These are phyloP conservation scores for Aleiodes leptofemur DNA, from an alignment of 2,888 invertebrate genomes.

Conservation along the genomic window DNA sequence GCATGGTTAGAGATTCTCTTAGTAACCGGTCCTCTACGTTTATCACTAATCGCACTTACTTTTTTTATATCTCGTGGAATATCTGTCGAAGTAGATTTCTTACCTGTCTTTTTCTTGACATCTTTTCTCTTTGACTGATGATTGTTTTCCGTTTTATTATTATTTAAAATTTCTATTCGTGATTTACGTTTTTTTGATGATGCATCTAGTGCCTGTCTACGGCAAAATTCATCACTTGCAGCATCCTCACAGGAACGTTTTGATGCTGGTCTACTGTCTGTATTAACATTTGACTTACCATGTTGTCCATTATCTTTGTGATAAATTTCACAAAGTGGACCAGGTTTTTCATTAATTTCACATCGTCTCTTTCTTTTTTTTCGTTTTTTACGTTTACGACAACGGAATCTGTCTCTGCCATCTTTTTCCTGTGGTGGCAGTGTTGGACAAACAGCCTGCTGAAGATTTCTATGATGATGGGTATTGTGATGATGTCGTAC, in stretches of 20 bases:
- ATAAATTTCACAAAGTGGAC: conserved; percentile 61
- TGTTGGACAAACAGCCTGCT: conserved; percentile 71
- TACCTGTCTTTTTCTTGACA: conserved; percentile 39
- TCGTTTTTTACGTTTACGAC: conserved; percentile 76
- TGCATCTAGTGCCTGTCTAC: conserved; percentile 64
- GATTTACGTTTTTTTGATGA: conserved; percentile 71
- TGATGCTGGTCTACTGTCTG: conserved; percentile 58
- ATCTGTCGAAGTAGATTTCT: conserved; percentile 38
- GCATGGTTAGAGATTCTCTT: conserved; percentile 49
- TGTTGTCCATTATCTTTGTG: conserved; percentile 39
- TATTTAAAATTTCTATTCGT: conserved; percentile 72
- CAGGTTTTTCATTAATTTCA: conserved; percentile 65
- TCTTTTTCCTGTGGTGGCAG: conserved; percentile 66
- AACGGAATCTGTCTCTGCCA: conserved; percentile 74
- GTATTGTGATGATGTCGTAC: conserved; percentile 66
- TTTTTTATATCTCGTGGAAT: conserved; percentile 53
- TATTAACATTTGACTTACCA: conserved; percentile 40
- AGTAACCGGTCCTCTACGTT: conserved; percentile 61
- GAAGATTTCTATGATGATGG: conserved; percentile 41
- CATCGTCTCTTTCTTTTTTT: conserved; percentile 75
- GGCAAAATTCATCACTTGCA: conserved; percentile 67
- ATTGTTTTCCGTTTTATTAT: conserved; percentile 36
- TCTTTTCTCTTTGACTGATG: conserved; percentile 50
- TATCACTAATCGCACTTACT: conserved; percentile 57
- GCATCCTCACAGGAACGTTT: conserved; percentile 69